Percentiles rank a stretch among this genome's conserved stretches.
phyloP scores from a whole-genome alignment of 2,113 vertebrate species.

The Nematolebias whitei region DNA sequence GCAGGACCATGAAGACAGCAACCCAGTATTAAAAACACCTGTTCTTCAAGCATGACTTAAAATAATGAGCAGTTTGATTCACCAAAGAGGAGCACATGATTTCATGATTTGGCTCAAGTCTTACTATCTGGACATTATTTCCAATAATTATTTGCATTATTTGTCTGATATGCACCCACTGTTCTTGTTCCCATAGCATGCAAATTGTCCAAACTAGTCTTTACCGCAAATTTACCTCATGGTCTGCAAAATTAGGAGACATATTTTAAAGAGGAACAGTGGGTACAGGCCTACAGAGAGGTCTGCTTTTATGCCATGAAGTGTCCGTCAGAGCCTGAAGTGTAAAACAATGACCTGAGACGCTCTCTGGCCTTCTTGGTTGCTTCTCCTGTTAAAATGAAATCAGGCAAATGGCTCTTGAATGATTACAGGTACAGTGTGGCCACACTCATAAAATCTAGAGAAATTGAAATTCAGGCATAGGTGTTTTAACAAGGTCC shows the following conservation, averaged over 20 bases:
- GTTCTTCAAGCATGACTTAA: constrained; percentile 75
- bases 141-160: constrained; percentile 74
- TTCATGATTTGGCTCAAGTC: constrained; percentile 77
- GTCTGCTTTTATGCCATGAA: constrained; percentile 45
- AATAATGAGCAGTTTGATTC: constrained; percentile 73
- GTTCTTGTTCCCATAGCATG: constrained; percentile 43
- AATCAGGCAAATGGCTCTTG: constrained; percentile 50
- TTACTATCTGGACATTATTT: constrained; percentile 76
- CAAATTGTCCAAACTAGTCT: not conserved
- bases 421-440: constrained; percentile 45
- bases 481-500: constrained; percentile 51
- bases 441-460: constrained; percentile 42
- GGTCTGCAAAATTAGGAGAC: constrained; percentile 40
- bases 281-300: constrained; percentile 15
- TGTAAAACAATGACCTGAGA: constrained; percentile 54
- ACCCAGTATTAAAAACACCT: constrained; percentile 81
- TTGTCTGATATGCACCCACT: constrained; percentile 49
- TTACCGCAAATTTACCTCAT: constrained; percentile 41
- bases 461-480: constrained; percentile 29
- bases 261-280: constrained; percentile 2
- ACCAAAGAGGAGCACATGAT: constrained; percentile 71
- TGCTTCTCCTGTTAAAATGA: constrained; percentile 43
- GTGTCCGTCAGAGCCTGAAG: constrained; percentile 55
- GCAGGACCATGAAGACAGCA: constrained; percentile 60
- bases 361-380: constrained; percentile 42